Conservation (phyloP, 1,140 invertebrate species). For the Catajapyx aquilonaris region DNA sequence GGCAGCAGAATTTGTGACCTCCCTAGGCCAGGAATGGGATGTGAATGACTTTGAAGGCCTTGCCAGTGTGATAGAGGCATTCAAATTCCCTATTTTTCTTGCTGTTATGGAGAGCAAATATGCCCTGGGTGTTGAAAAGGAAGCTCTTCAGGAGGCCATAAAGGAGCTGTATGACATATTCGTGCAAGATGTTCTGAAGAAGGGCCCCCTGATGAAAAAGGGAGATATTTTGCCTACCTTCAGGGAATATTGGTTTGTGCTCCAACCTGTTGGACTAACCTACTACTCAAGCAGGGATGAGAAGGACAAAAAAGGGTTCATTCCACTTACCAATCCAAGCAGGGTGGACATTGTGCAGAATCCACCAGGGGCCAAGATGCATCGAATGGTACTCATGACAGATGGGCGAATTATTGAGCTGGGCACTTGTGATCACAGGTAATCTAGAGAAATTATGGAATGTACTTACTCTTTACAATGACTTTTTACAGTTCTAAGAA, state of each 20-base stretch:
- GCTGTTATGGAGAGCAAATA: constrained; percentile 50
- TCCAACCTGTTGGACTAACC: constrained; percentile 44
- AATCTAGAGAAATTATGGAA: too few relatives aligned
- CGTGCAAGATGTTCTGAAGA: constrained; percentile 60
- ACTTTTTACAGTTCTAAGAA: too few relatives aligned
- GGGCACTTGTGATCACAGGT: constrained; percentile 39
- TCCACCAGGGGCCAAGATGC: constrained; percentile 27
- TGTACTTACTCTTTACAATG: too few relatives aligned
- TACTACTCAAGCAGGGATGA: constrained; percentile 51
- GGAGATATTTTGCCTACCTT: constrained; percentile 50
- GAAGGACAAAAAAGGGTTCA: constrained; percentile 42
- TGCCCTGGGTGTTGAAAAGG: constrained; percentile 28
- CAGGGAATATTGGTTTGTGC: constrained; percentile 57
- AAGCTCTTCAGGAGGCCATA: constrained; percentile 43
- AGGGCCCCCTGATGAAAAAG: constrained; percentile 48
- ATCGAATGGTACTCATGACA: constrained; percentile 32
- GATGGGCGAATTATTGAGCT: constrained; percentile 43
- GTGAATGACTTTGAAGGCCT: constrained; percentile 38
- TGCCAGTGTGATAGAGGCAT: constrained; percentile 33
- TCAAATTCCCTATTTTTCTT: constrained; percentile 40
- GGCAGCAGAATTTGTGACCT: constrained; percentile 37
- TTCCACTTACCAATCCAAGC: constrained; percentile 37
- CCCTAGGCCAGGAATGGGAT: constrained; percentile 38
- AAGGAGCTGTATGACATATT: constrained; percentile 54
- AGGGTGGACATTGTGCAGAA: constrained; percentile 33